A percentile compares a stretch with the other conserved stretches of the same genome.
Conservation (phyloP, 2,113 vertebrate genomes). For the Nansenia antarctica region DNA sequence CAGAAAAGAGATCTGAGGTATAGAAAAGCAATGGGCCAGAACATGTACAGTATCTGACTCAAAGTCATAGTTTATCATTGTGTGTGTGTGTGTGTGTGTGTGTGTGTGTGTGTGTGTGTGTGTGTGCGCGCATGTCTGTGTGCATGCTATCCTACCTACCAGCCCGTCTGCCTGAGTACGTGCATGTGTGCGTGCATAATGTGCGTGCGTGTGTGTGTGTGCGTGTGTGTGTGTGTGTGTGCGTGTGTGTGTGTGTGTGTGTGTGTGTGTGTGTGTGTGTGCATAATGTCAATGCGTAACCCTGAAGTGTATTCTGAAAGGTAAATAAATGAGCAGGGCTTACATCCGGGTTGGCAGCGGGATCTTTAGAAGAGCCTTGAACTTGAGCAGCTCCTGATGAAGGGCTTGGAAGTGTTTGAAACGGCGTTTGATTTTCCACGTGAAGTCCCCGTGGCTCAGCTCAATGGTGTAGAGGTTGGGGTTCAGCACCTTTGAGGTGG, state of each 20-base stretch:
- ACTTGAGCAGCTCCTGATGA: constrained; percentile 66
- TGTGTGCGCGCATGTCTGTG: background rate
- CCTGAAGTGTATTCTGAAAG: constrained; percentile 38
- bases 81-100: background rate
- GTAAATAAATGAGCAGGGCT: constrained; percentile 52
- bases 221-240: constrained; percentile 9
- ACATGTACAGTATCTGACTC: no score
- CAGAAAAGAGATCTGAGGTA: constrained; percentile 48
- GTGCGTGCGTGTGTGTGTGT: constrained; percentile 1
- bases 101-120: constrained; percentile 6
- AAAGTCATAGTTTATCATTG: no score
- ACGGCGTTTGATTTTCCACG: constrained; percentile 66
- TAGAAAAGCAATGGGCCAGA: constrained; percentile 12
- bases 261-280: constrained; percentile 22
- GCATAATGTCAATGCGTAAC: no score
- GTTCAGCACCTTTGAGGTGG: constrained; percentile 64
- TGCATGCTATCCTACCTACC: no score
- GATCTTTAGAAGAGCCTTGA: constrained; percentile 66
- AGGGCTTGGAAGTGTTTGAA: constrained; percentile 69
- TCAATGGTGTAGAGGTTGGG: constrained; percentile 64
- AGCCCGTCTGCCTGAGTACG: background rate
- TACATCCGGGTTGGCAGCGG: constrained; percentile 61
- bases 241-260: constrained; percentile 13
- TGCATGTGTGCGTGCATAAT: background rate
- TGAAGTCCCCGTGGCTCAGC: constrained; percentile 64